Conservation (phyloP, 2,113 vertebrate genomes). For the Spea bombifrons region DNA sequence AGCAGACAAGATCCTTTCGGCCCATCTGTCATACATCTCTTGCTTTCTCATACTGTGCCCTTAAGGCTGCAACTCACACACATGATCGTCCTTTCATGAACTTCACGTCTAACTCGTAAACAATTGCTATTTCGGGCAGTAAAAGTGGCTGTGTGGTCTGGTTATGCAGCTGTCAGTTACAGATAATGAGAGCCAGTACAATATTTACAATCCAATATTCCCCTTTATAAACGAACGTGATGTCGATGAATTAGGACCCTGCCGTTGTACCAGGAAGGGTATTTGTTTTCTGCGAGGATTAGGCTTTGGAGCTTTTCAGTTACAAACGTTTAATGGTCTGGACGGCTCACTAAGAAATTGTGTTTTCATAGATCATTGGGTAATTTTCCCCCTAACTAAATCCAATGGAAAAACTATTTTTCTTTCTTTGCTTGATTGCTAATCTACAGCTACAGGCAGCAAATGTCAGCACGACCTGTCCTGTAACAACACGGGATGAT, state of each 20-base stretch:
- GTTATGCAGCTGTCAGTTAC: slow-evolving; percentile 36
- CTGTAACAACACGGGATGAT: slow-evolving; percentile 5
- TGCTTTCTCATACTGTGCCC: too few relatives aligned
- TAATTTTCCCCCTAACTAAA: slow-evolving; percentile 19
- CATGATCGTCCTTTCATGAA: slow-evolving; percentile 19
- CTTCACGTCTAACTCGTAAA: slow-evolving; percentile 21
- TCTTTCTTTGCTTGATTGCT: slow-evolving; percentile 11
- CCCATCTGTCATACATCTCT: too few relatives aligned
- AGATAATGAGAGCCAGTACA: slow-evolving; percentile 34
- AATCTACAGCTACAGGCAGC: slow-evolving; percentile 22
- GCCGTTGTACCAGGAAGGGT: slow-evolving; percentile 33
- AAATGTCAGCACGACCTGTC: slow-evolving; percentile 36
- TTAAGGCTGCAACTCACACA: background rate
- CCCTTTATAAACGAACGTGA: slow-evolving; percentile 35
- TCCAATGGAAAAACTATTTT: slow-evolving; percentile 26
- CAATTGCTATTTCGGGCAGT: slow-evolving; percentile 17
- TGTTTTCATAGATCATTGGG: slow-evolving; percentile 8
- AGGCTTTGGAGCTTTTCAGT: slow-evolving; percentile 15
- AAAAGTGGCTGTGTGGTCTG: slow-evolving; percentile 41
- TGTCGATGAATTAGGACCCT: slow-evolving; percentile 21
- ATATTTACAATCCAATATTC: slow-evolving; percentile 26
- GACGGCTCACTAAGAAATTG: background rate
- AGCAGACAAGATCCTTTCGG: too few relatives aligned
- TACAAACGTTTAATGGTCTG: slow-evolving; percentile 19
- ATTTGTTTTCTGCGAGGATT: slow-evolving; percentile 23